Evolutionary conservation across 2,888 invertebrate species (phyloP).

Genomic region (Embidobia sp.): DNA sequence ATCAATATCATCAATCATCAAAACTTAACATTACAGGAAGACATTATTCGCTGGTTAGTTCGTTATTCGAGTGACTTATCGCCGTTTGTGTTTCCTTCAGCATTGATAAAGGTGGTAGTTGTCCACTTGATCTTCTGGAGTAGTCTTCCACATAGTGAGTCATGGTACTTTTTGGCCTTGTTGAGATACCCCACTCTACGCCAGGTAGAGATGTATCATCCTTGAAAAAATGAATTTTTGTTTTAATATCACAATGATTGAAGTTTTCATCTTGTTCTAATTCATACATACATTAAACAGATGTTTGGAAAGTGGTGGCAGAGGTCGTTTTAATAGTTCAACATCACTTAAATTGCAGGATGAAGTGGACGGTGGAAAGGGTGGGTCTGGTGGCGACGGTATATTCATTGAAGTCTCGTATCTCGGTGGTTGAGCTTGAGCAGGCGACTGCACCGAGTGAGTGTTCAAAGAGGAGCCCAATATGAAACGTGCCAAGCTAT

Average conservation of each 20-base stretch:
- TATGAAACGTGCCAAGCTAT: conserved; percentile 85
- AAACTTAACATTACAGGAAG: conserved; percentile 27
- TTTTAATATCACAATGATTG: background rate
- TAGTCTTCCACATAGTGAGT: conserved; percentile 77
- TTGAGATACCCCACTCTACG: conserved; percentile 74
- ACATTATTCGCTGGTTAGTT: conserved; percentile 70
- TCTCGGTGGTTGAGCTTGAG: conserved; percentile 73
- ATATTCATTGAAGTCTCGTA: conserved; percentile 74
- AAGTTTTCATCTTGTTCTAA: too few species aligned
- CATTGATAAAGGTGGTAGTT: conserved; percentile 73
- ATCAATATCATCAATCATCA: conserved; percentile 50
- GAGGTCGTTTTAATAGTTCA: conserved; percentile 77
- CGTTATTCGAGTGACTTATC: conserved; percentile 77
- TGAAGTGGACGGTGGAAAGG: conserved; percentile 66
- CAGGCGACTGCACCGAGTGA: conserved; percentile 67
- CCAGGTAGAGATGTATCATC: conserved; percentile 72
- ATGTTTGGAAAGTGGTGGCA: conserved; percentile 77
- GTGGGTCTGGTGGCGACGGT: conserved; percentile 73
- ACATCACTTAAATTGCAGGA: conserved; percentile 77
- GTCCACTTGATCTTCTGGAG: conserved; percentile 75
- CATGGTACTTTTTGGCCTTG: conserved; percentile 75
- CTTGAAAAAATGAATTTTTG: conserved; percentile 62
- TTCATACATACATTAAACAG: conserved; percentile 72
- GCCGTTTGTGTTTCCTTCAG: conserved; percentile 73
- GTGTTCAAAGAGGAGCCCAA: conserved; percentile 76